Evolutionary conservation across 1,140 invertebrate species (phyloP), one percentile per base, ranked within the genome.

Genomic region (Pseudomyrmex cubaensis): DNA sequence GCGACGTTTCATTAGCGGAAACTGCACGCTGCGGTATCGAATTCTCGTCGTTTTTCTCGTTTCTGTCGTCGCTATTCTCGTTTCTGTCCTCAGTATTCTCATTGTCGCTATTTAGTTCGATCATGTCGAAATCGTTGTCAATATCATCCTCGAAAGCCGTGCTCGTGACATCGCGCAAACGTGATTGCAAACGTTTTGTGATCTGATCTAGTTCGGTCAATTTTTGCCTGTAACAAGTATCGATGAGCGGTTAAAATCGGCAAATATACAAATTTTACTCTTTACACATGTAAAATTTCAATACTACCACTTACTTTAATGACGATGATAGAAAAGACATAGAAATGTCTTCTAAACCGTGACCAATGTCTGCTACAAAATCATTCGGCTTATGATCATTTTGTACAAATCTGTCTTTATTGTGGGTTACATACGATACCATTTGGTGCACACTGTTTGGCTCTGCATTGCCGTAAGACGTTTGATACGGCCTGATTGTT

Each of bases 141-240:
- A 95, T 93, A 67, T 94, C 93, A 77, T 94, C 95, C 17, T 95
- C 94, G 77, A 95, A 94, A 73, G 95, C 94, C 1, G 94, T 94
- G 12, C 92, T 93, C 4, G 95, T 96, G 0, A 96, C 95, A 84
- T 95, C 94, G 25, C 94, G 94, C 22, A 96, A 90, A 76, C 96
- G 94, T 9, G 94, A 94, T 57, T 95, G 92, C 44, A 96, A 85
- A 69, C 96, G 92, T 90, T 95, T 94, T 10, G 95, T 96, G 54
- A 96, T 96, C 91, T 96, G 95, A 85, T 96, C 95, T 17, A 96
- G 78, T 91, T 96, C 96, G 0, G 93, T 95, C 54, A 96, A 95
- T 92, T 96, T 96, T 84, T 95, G 93, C 85, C 96, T 96, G 44
- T 92, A 94, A 83, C 93, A 69, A 59, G 85, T 35, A 70, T 74